Evolutionary conservation across 2,113 vertebrate genomes (phyloP), one percentile per base, ranked within the genome.

Genomic region (Pagrus major): DNA sequence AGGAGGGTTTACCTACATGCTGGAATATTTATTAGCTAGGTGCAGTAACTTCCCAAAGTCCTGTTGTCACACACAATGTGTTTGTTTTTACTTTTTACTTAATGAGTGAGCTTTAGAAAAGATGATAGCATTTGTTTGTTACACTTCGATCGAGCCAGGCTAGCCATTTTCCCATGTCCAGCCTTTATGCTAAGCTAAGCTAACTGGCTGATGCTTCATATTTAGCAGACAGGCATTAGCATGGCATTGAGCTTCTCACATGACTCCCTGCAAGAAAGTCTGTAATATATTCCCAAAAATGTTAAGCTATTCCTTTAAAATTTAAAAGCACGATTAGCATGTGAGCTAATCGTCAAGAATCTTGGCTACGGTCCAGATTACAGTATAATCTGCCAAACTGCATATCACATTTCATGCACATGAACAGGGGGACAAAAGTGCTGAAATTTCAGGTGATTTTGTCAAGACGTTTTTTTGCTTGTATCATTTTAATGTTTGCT

Each of bases 401-500:
- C 18, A 35, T 16, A 10, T 31, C 9, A 1, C 11, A 46, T 55
- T 59, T 65, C 15, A 59, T 33, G 31, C 25, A 35, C 10, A 46
- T 69, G n/a, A 31, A 51, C 15, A 42, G 12, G 9, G 12, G 6
- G 10, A 27, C 33, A 70, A 55, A 52, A 68, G 10, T 51, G 33
- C 10, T 39, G 21, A 65, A 9, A 74, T 60, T 64, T 64, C 41
- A 25, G 46, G 47, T 66, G 42, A 63, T 27, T 56, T 31, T 63
- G 42, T 78, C 18, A 71, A 46, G 1, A 39, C 6, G 5, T 31
- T 58, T 29, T 23, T 56, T 67, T 37, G 31, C 68, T 60, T 20
- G 7, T 20, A 63, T 67, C 14, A 65, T 73, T 74, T 85, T 39
- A 61, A 67, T 65, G 67, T 83, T 76, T 83, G 58, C 77, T 77